Base-by-base conservation (phyloP, 2,797 vertebrate genomes). In the Serranus cabrilla region DNA sequence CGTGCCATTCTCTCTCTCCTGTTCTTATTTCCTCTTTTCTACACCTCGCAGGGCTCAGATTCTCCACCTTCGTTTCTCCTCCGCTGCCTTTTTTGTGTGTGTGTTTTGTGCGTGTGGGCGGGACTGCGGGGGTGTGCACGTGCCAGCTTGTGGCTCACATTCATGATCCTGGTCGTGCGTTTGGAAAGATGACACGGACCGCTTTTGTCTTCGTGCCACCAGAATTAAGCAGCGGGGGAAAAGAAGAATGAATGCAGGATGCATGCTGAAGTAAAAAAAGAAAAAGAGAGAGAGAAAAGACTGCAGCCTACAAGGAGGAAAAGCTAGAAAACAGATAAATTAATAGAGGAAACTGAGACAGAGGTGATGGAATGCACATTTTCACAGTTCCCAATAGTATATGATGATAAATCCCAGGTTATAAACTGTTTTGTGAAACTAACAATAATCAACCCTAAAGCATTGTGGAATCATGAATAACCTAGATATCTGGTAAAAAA, bases 11-110 rank as follows among this genome's bases (percentile, higher is more conserved):
- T 86, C 83, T 78, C 79, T 83, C 76, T 65, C 65, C 88, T 75
- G 71, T 57, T 89, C 87, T 82, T 87, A 86, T 89, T 91, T 89
- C 86, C 87, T 90, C 76, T 77, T 84, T 76, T 82, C 76, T 78
- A 84, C 82, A 82, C 74, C 84, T 83, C 82, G 75, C 66, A 56
- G 43, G 55, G 58, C 71, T 87, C 74, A 20, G 46, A 71, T 78
- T 79, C 70, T 71, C 77, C 69, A 73, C 80, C 83, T 85, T 86
- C 61, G 60, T 78, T 71, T 84, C 70, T 75, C 56, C 64, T 83
- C 55, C n/a, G 2, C 69, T 27, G 71, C 67, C 74, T 67, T 61
- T n/a, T 7, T 34, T 34, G 34, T 34, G 34, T 25, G 55, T 78
- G 60, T 57, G 49, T 74, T 67, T 59, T 5, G 27, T 80, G 68